Base-by-base conservation (phyloP, 35 echinoderm and acorn worm species). In the Apostichopus japonicus region DNA sequence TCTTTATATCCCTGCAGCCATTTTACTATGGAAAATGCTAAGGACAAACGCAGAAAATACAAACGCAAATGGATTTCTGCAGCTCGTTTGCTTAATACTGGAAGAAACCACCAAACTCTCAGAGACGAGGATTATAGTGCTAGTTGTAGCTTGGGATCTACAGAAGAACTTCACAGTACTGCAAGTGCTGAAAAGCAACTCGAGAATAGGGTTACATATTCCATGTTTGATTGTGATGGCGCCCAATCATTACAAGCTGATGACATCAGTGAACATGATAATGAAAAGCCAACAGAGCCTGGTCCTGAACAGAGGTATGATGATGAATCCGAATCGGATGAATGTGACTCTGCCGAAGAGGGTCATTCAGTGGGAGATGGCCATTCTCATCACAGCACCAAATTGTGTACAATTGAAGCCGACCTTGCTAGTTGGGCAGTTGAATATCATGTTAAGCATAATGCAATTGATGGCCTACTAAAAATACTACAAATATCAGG, bases 381-480 rank as follows among this genome's bases (percentile, higher is more conserved):
- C 67, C 67, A 72, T 72, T 72, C 13, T 72, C 67, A 72, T 4
- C 67, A 72, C 67, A 72, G 67, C 67, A 72, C 3, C 67, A 72
- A 72, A 72, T 72, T 72, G 67, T n/a, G 14, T 72, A 55, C 23
- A 77, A 79, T 95, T 23, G 19, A 78, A 90, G 63, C 88, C 55
- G 33, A 95, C 5, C 56, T 95, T 84, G 86, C 56, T 63, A 71
- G 24, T 14, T 95, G 94, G 94, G 91, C 79, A 17, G 82, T 90
- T 90, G 72, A 93, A 15, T 90, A 77, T 84, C 94, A 93, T 54
- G 54, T 95, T 24, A 95, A 92, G 90, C 91, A 93, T 65, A 95
- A 95, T 77, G 91, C 94, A 23, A 79, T 93, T 27, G 94, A 95
- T 84, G 27, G 65, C 33, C 92, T 95, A n/a, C 73, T 95, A 53